Evolutionary conservation across 2,113 vertebrate species (phyloP), one percentile per base, ranked within the genome.

Genomic region (Pluvialis apricaria): DNA sequence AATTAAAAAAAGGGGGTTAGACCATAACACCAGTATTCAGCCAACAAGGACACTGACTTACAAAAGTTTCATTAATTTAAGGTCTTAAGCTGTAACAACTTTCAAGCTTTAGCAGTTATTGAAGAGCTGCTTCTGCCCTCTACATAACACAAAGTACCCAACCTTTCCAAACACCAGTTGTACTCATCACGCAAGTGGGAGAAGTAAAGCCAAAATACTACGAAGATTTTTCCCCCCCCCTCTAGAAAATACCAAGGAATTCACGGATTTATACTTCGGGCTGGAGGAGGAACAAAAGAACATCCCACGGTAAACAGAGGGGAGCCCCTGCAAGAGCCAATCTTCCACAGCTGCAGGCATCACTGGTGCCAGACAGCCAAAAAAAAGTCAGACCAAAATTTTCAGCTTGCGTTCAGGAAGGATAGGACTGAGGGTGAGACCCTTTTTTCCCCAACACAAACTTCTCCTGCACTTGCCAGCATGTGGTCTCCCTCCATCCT

Each of bases 341-440:
- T 51, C 5, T 62, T 79, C 25, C 38, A n/a, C 40, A 58, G 34
- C 6, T 4, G 5, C 0, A 1, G 21, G 40, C 26, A 71, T 17
- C 1, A 14, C 57, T n/a, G 19, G 10, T 24, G 26, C 44, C 28
- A 1, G 0, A 68, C 22, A 31, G 34, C 11, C 69, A 75, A 20
- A 34, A 70, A 70, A 65, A 62, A 1, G 0, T 28, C 36, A 86
- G 7, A 54, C 18, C 21, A 32, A 61, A 76, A 25, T 36, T 34
- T 61, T 40, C 18, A 15, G 70, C 31, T 58, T 61, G 5, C 36
- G 5, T 42, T 92, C 58, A 78, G 32, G 28, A 72, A 38, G 19
- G 26, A 64, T 14, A 14, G 9, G 10, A 77, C 6, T 0, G 0
- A 9, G 19, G 8, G 40, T 24, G 11, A 18, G 13, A 85, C 7